Percentiles rank a stretch among this genome's conserved stretches.
Conservation (phyloP, 2,113 vertebrate genomes). For the Misgurnus mizolepis region DNA sequence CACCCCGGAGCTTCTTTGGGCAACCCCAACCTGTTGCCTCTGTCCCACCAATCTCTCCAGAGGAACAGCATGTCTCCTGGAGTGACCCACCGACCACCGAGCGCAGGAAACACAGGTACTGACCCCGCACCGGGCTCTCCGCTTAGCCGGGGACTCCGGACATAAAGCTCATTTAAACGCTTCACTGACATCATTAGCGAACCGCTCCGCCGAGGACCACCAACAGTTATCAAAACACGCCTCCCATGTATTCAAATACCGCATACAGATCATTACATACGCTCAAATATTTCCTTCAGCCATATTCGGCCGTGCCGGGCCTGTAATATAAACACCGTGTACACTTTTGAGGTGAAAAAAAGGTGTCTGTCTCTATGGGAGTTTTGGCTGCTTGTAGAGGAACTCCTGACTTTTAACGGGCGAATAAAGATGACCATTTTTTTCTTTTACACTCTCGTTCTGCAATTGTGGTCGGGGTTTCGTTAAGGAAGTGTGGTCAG, state of each 20-base stretch:
- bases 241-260: conserved; percentile 23
- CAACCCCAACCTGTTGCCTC: conserved; percentile 88
- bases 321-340: conserved; percentile 30
- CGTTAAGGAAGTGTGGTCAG: conserved; percentile 34
- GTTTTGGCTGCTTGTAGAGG: conserved; percentile 9
- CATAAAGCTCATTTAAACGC: neutral
- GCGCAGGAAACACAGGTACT: conserved; percentile 89
- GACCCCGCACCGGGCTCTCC: conserved; percentile 6
- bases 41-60: conserved; percentile 89
- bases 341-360: conserved; percentile 23
- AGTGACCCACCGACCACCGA: conserved; percentile 83
- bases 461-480: conserved; percentile 21
- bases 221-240: conserved; percentile 7
- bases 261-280: conserved; percentile 25
- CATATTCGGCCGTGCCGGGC: conserved; percentile 9
- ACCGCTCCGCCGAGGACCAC: neutral
- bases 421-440: neutral
- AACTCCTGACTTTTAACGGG: conserved; percentile 17
- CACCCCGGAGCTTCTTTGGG: conserved; percentile 85
- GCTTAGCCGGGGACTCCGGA: neutral
- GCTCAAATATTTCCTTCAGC: conserved; percentile 28
- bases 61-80: conserved; percentile 95
- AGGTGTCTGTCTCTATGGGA: conserved; percentile 20
- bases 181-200: conserved; percentile 26
- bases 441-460: conserved; percentile 33